These are phyloP conservation scores for Glossosoma conforme DNA, from an alignment of 1,140 invertebrate species.

Conservation along the genomic window DNA sequence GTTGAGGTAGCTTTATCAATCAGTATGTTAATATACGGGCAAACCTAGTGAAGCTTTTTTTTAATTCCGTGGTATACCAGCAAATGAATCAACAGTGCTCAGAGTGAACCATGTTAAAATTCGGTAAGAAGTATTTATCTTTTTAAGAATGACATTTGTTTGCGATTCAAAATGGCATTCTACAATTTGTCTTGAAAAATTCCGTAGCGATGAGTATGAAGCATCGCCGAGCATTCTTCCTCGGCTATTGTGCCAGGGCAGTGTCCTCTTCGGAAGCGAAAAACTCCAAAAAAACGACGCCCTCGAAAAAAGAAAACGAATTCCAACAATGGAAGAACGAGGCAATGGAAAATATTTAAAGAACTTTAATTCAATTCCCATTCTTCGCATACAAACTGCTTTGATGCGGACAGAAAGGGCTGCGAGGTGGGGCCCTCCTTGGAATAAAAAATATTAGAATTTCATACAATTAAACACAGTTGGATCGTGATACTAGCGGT, in stretches of 20 bases:
- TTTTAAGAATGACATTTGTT: too few species aligned
- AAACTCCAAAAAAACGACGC: slow-evolving; percentile 3
- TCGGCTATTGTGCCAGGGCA: slow-evolving; percentile 1
- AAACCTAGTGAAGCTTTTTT: too few species aligned
- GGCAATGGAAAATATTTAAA: slow-evolving; percentile 22
- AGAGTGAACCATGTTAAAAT: too few species aligned
- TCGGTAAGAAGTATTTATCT: too few species aligned
- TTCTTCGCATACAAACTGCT: slow-evolving; percentile 19
- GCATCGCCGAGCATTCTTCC: too few species aligned
- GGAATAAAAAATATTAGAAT: slow-evolving; percentile 5
- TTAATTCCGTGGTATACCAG: too few species aligned
- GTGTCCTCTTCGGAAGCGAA: slow-evolving; percentile 14
- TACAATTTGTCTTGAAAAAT: too few species aligned
- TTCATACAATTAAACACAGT: slow-evolving; percentile 19
- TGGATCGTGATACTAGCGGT: slow-evolving; percentile 11
- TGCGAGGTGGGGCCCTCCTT: slow-evolving; percentile 14
- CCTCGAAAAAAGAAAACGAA: slow-evolving; percentile 9
- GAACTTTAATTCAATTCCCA: slow-evolving; percentile 25
- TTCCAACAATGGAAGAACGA: slow-evolving; percentile 17
- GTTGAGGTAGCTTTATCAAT: too few species aligned
- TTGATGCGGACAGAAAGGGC: slow-evolving; percentile 13
- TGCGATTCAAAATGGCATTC: too few species aligned
- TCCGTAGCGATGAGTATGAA: too few species aligned
- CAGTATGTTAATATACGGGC: too few species aligned
- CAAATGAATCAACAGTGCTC: too few species aligned